phyloP scores from a whole-genome alignment of 2,113 vertebrate species.

The Nansenia antarctica region DNA sequence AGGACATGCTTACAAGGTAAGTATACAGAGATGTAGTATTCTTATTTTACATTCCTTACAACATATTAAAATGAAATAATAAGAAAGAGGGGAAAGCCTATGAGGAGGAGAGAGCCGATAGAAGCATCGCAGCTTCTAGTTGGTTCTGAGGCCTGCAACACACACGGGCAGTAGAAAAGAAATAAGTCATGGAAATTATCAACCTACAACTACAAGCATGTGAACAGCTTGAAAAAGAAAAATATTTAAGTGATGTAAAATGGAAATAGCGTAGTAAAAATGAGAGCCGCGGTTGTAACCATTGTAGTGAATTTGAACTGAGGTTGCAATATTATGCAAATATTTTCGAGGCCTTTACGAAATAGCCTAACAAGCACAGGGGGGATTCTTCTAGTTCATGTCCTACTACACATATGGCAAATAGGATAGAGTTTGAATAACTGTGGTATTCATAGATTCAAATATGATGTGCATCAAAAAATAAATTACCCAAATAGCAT shows the following conservation, averaged over 20 bases:
- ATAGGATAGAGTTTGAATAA: constrained; percentile 44
- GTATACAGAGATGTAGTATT: constrained; percentile 89
- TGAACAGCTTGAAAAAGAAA: constrained; percentile 53
- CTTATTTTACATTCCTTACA: constrained; percentile 82
- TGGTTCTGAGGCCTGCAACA: constrained; percentile 91
- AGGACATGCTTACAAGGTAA: constrained; percentile 96
- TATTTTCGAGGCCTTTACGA: constrained; percentile 51
- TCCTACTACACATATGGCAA: not conserved
- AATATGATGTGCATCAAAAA: constrained; percentile 51
- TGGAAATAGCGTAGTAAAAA: constrained; percentile 60
- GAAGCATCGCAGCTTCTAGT: constrained; percentile 86
- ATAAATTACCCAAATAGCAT: constrained; percentile 41
- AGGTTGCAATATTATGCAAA: constrained; percentile 63
- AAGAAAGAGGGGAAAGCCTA: constrained; percentile 76
- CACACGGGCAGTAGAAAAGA: constrained; percentile 63
- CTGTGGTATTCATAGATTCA: constrained; percentile 42
- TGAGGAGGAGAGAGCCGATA: constrained; percentile 82
- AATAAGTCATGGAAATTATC: constrained; percentile 31
- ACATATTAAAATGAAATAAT: constrained; percentile 82
- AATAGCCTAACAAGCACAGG: constrained; percentile 44
- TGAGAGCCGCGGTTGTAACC: constrained; percentile 23
- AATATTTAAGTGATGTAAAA: constrained; percentile 62
- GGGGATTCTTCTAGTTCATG: not conserved
- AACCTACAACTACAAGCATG: constrained; percentile 29
- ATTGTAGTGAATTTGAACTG: constrained; percentile 56